Conservation (phyloP, 64 coral and sea anemone species). For the Platygyra sinensis region DNA sequence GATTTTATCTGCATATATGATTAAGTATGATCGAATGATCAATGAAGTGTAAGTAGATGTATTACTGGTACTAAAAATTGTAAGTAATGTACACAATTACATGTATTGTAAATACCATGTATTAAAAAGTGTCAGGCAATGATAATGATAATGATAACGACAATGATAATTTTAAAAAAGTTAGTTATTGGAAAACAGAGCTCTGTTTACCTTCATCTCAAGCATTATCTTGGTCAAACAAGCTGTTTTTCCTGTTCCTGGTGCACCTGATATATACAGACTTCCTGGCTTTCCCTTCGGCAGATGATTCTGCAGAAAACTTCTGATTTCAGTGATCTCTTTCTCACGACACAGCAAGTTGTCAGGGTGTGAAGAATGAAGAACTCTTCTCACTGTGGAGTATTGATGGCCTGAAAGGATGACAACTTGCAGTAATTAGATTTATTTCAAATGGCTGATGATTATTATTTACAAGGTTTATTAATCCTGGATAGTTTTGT, state of each 20-base stretch:
- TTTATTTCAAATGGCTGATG: neutral
- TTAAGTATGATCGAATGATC: too few relatives aligned
- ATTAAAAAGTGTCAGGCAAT: too few relatives aligned
- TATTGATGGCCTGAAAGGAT: slow-evolving; percentile 62
- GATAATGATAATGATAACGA: too few relatives aligned
- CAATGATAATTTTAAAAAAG: too few relatives aligned
- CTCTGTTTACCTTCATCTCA: slow-evolving; percentile 69
- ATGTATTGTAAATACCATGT: too few relatives aligned
- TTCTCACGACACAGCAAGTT: slow-evolving; percentile 90
- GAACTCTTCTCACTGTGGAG: slow-evolving; percentile 81
- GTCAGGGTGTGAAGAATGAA: slow-evolving; percentile 85
- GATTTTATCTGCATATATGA: too few relatives aligned
- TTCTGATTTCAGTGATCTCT: slow-evolving; percentile 75
- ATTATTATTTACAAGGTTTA: too few relatives aligned
- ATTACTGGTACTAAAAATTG: too few relatives aligned
- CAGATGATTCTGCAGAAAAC: slow-evolving; percentile 83
- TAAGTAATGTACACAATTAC: too few relatives aligned
- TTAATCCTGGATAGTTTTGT: too few relatives aligned
- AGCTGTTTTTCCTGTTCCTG: slow-evolving; percentile 98
- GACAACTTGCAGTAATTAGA: neutral
- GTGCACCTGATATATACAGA: slow-evolving; percentile 98
- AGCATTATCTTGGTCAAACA: slow-evolving; percentile 88
- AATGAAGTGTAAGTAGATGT: too few relatives aligned
- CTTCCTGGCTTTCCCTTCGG: slow-evolving; percentile 81
- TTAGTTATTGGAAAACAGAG: neutral